phyloP scores from a whole-genome alignment of 2,113 vertebrate genomes.

The Bagarius yarrelli region DNA sequence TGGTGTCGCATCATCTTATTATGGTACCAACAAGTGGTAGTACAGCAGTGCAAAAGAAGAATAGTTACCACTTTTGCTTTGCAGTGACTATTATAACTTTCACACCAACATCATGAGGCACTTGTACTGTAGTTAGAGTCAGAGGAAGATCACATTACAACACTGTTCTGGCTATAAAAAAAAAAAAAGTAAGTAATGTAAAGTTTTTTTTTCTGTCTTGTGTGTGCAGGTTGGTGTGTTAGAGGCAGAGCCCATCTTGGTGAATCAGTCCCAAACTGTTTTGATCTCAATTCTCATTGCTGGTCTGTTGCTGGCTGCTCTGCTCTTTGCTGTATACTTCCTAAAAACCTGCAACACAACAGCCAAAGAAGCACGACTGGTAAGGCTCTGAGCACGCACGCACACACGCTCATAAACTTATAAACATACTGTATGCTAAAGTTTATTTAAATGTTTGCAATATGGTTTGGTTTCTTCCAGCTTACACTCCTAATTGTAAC shows the following conservation, averaged over 20 bases:
- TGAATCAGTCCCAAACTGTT: constrained; percentile 76
- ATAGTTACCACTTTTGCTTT: too few species aligned
- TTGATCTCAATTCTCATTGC: constrained; percentile 84
- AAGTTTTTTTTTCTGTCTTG: not conserved
- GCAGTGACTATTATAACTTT: not conserved
- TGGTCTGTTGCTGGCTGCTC: constrained; percentile 79
- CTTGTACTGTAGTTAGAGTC: not conserved
- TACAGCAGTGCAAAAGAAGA: too few species aligned
- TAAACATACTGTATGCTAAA: not conserved
- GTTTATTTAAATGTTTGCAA: not conserved
- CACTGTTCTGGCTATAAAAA: not conserved
- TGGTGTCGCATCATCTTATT: too few species aligned
- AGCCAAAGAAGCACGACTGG: constrained; percentile 85
- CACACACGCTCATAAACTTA: not conserved
- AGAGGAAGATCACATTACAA: not conserved
- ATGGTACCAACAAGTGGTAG: too few species aligned
- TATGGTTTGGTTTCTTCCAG: too few species aligned
- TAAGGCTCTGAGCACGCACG: constrained; percentile 63
- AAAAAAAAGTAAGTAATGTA: not conserved
- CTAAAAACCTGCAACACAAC: constrained; percentile 81
- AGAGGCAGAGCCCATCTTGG: constrained; percentile 59
- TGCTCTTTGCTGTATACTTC: constrained; percentile 80
- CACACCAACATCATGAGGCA: not conserved
- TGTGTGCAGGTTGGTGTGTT: constrained; percentile 61
- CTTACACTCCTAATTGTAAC: not conserved